phyloP scores from a whole-genome alignment of 2,888 invertebrate species.

The Pterobdella sp. region DNA sequence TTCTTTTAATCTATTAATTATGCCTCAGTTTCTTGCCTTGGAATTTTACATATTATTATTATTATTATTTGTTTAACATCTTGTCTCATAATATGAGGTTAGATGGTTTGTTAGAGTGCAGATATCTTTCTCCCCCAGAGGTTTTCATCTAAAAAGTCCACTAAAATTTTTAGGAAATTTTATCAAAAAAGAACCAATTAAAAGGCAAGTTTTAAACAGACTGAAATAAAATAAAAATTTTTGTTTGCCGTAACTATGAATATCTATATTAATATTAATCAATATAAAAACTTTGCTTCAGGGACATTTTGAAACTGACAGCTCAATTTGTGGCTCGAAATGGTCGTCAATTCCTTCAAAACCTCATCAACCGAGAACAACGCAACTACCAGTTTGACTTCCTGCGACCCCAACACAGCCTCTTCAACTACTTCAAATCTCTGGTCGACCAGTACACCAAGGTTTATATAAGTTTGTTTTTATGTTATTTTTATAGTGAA shows the following conservation, averaged over 20 bases:
- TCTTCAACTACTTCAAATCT: conserved; percentile 96
- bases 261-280: no score
- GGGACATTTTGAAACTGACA: conserved; percentile 91
- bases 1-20: no score
- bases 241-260: no score
- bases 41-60: no score
- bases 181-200: neutral
- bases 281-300: conserved; percentile 44
- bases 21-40: no score
- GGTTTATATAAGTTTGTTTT: conserved; percentile 50
- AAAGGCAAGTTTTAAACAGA: no score
- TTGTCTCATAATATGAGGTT: neutral
- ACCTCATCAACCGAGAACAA: conserved; percentile 95
- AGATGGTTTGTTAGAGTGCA: neutral
- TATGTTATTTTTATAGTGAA: neutral
- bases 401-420: conserved; percentile 89
- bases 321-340: conserved; percentile 98
- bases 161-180: neutral
- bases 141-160: no score
- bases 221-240: no score
- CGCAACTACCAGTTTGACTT: conserved; percentile 98
- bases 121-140: no score
- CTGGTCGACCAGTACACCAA: conserved; percentile 97
- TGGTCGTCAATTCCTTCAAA: conserved; percentile 92
- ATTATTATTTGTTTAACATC: neutral